phyloP scores from a whole-genome alignment of 2,888 invertebrate genomes.

The Eupeodes luniger region DNA sequence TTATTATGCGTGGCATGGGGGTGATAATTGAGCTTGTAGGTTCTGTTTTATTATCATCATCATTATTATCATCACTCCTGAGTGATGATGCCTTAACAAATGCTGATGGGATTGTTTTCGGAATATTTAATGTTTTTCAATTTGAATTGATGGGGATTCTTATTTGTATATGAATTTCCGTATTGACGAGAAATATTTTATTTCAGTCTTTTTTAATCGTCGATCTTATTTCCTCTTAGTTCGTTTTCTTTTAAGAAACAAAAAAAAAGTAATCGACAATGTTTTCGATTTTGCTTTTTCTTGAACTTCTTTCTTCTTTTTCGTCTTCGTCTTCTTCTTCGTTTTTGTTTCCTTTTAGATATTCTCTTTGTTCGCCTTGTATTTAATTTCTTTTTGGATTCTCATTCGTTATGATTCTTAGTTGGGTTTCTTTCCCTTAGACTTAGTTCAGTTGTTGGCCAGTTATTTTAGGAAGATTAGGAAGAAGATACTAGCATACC shows the following conservation, averaged over 20 bases:
- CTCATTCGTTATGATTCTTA: conserved; percentile 68
- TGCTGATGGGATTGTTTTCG: neutral
- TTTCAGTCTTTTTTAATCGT: conserved; percentile 13
- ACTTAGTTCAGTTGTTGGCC: conserved; percentile 73
- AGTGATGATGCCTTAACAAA: neutral
- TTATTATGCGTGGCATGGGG: conserved; percentile 15
- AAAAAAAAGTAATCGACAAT: conserved; percentile 39
- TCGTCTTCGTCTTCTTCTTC: neutral
- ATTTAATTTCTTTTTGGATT: conserved; percentile 59
- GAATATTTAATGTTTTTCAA: conserved; percentile 7
- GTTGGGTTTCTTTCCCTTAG: conserved; percentile 67
- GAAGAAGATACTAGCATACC: conserved; percentile 64
- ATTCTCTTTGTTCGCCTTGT: conserved; percentile 52
- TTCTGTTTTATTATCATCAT: neutral
- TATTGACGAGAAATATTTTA: neutral
- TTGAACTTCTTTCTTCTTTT: conserved; percentile 25
- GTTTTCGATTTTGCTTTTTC: conserved; percentile 54
- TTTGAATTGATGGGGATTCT: neutral
- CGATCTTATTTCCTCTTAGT: conserved; percentile 42
- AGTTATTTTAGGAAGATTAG: conserved; percentile 74
- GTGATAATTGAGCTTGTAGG: conserved; percentile 10
- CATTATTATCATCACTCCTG: conserved; percentile 12
- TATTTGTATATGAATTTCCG: neutral
- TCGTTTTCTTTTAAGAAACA: conserved; percentile 33
- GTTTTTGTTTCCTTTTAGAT: conserved; percentile 12